Base-by-base conservation (phyloP, 2,797 vertebrate genomes). In the Liasis olivaceus region DNA sequence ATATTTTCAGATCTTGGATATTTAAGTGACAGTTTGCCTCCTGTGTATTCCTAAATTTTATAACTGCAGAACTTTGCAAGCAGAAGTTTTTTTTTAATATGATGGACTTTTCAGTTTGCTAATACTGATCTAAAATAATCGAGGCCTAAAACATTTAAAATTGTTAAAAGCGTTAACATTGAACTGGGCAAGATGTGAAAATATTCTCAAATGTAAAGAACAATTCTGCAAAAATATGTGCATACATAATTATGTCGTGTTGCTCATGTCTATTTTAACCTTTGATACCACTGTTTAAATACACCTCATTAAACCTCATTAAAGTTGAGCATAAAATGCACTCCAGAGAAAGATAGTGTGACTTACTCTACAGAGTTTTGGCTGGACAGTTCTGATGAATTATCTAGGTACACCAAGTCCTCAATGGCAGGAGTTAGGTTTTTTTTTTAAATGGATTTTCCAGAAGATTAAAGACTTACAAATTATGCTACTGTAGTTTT, bases 401-500 rank as follows among this genome's bases (percentile, higher is more conserved):
- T 92, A 59, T 22, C 17, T 47, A 93, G 20, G 69, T 42, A 72
- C 60, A 87, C 62, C 89, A 54, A 85, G 13, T 66, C 89, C n/a
- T 64, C 77, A 77, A 84, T 88, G n/a, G 69, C 66, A 88, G 86
- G 20, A 90, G 62, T 26, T 47, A 64, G 59, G 5, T 9, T 54
- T 0, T 62, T 85, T 28, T 47, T 31, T 85, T n/a, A 91, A 91
- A 93, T 72, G 24, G 69, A 81, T 84, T 69, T 58, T 72, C 14
- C 51, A 85, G 77, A 85, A 93, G 28, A 91, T 91, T 93, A 93
- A 91, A 93, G 87, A 42, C 77, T 26, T 63, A 89, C 77, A 91
- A 64, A 87, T 93, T 89, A 17, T 85, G 85, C 90, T 62, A 85
- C 87, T 93, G 77, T 91, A 91, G 91, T 91, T 91, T 89, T 62